phyloP scores from a whole-genome alignment of 2,113 vertebrate species.

The Tachysurus vachellii region DNA sequence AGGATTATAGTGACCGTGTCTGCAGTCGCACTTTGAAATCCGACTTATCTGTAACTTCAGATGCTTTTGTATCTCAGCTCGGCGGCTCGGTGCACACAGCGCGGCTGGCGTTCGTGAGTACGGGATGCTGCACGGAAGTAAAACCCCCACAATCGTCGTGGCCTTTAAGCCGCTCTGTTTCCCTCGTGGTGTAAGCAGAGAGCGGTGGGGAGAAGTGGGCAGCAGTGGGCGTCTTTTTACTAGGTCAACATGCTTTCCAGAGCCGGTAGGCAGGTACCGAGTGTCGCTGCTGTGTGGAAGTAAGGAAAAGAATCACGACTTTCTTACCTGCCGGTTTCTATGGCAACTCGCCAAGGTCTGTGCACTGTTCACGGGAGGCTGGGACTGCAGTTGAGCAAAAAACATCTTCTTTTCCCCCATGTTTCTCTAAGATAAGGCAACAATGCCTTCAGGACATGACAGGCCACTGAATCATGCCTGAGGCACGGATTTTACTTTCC shows the following conservation, averaged over 20 bases:
- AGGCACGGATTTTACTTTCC: conserved; percentile 9
- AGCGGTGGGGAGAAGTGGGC: conserved; percentile 30
- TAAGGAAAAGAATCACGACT: conserved; percentile 53
- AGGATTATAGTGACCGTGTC: background rate
- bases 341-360: conserved; percentile 53
- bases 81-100: background rate
- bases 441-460: conserved; percentile 31
- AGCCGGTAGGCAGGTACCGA: conserved; percentile 42
- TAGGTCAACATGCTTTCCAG: conserved; percentile 51
- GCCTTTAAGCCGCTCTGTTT: conserved; percentile 34
- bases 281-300: conserved; percentile 47
- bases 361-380: conserved; percentile 38
- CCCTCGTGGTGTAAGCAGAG: conserved; percentile 1
- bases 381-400: conserved; percentile 45
- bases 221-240: conserved; percentile 46
- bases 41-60: conserved; percentile 18
- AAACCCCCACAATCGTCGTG: conserved; percentile 38
- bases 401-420: conserved; percentile 39
- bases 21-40: background rate
- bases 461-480: conserved; percentile 22
- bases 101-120: conserved; percentile 9
- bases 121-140: conserved; percentile 7
- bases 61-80: conserved; percentile 13
- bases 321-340: conserved; percentile 56
- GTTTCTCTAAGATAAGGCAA: conserved; percentile 46